Evolutionary conservation across 2,888 invertebrate species (phyloP).

Genomic region (Amphimallon solstitiale): DNA sequence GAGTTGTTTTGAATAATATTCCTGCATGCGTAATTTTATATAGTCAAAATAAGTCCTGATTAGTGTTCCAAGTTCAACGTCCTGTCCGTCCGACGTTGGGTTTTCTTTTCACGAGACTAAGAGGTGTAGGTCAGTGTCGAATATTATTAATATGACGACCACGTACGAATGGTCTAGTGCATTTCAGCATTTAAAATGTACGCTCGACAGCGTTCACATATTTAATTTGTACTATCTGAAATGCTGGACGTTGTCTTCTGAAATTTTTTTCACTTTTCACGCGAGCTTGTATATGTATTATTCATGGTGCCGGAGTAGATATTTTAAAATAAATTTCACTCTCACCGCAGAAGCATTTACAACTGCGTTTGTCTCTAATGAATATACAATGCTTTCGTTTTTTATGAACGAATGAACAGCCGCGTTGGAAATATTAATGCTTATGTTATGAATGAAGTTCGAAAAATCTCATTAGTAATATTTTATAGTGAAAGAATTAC

Average conservation of each 20-base stretch:
- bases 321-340: too few species aligned
- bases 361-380: too few species aligned
- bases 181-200: conserved; percentile 31
- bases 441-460: too few species aligned
- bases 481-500: too few species aligned
- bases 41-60: conserved; percentile 33
- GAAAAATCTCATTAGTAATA: too few species aligned
- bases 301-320: not conserved
- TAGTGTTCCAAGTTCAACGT: conserved; percentile 31
- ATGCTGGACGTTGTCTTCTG: not conserved
- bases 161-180: conserved; percentile 40
- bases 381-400: too few species aligned
- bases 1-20: conserved; percentile 9
- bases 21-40: conserved; percentile 15
- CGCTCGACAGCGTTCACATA: conserved; percentile 21
- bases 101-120: conserved; percentile 20
- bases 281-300: not conserved
- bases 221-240: conserved; percentile 7
- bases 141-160: conserved; percentile 45
- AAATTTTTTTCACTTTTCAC: conserved; percentile 26
- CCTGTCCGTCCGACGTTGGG: conserved; percentile 10
- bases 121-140: conserved; percentile 44
- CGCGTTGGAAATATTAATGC: too few species aligned
- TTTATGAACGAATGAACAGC: too few species aligned
- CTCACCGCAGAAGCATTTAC: too few species aligned